phyloP scores from a whole-genome alignment of 2,797 vertebrate genomes.

The Parauchenoglanis punctatus region DNA sequence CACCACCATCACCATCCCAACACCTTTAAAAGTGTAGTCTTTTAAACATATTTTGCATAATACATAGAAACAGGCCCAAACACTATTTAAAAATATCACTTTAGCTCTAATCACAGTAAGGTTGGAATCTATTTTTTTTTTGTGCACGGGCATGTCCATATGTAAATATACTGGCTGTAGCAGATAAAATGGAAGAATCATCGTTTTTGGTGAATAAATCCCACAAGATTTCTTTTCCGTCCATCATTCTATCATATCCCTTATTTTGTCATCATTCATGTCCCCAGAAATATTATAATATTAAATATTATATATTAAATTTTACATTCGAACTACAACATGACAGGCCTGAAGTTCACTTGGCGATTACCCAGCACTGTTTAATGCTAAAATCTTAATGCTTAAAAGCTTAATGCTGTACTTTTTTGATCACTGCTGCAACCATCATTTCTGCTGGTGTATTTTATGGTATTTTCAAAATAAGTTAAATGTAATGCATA shows the following conservation, averaged over 20 bases:
- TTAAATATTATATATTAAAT: neutral
- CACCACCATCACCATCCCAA: neutral
- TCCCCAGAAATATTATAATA: neutral
- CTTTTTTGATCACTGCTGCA: neutral
- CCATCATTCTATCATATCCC: neutral
- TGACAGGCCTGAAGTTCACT: neutral
- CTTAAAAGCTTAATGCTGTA: too few species aligned
- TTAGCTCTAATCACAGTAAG: neutral
- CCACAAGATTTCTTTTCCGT: neutral
- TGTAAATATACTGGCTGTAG: neutral
- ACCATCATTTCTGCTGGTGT: neutral
- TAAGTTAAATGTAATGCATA: neutral
- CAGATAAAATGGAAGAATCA: neutral
- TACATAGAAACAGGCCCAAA: neutral
- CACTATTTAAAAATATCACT: neutral
- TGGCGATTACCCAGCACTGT: neutral
- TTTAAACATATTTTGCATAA: neutral
- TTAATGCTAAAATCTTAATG: neutral
- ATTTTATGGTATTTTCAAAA: neutral
- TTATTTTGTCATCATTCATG: neutral
- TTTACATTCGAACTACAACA: neutral
- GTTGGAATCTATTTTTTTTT: neutral
- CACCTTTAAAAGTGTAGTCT: neutral
- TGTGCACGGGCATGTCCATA: too few species aligned
- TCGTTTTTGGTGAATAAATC: neutral